Percentiles rank a stretch among this genome's conserved stretches.
These are phyloP conservation scores for Lucinisca nassula DNA, from an alignment of 2,888 invertebrate genomes.

Conservation along the genomic window DNA sequence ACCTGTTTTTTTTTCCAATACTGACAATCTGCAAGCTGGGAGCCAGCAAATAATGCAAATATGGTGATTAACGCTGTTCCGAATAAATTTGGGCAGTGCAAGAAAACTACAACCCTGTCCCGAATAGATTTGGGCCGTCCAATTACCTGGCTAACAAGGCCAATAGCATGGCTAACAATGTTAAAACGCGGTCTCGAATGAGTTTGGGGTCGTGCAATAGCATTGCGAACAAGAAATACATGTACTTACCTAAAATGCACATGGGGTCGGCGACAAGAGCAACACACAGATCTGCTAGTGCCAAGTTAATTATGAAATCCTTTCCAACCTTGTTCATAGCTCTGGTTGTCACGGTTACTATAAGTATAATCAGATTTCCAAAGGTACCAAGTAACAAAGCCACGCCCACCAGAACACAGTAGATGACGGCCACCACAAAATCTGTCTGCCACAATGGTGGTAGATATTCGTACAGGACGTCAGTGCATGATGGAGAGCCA, in stretches of 20 bases:
- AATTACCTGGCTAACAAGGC: too few relatives aligned
- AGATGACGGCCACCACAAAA: constrained; percentile 74
- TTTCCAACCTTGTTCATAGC: constrained; percentile 79
- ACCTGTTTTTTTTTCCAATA: too few relatives aligned
- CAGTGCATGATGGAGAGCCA: neutral
- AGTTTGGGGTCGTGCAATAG: too few relatives aligned
- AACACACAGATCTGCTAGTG: constrained; percentile 84
- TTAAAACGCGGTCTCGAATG: too few relatives aligned
- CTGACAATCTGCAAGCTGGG: too few relatives aligned
- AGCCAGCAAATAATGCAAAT: too few relatives aligned
- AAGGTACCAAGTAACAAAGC: constrained; percentile 74
- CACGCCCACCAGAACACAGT: constrained; percentile 72
- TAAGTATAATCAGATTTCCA: constrained; percentile 80
- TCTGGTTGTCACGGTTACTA: constrained; percentile 68
- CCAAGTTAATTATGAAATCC: constrained; percentile 83
- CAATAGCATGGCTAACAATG: too few relatives aligned
- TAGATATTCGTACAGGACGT: neutral
- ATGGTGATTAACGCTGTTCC: too few relatives aligned
- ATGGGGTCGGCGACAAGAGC: constrained; percentile 82
- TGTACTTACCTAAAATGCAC: constrained; percentile 84
- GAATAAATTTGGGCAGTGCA: too few relatives aligned
- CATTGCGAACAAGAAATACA: too few relatives aligned
- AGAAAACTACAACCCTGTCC: too few relatives aligned
- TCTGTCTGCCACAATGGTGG: constrained; percentile 72
- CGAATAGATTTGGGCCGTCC: too few relatives aligned